These are phyloP conservation scores for Hippoglossus stenolepis DNA, from an alignment of 2,113 vertebrate species.

Conservation along the genomic window DNA sequence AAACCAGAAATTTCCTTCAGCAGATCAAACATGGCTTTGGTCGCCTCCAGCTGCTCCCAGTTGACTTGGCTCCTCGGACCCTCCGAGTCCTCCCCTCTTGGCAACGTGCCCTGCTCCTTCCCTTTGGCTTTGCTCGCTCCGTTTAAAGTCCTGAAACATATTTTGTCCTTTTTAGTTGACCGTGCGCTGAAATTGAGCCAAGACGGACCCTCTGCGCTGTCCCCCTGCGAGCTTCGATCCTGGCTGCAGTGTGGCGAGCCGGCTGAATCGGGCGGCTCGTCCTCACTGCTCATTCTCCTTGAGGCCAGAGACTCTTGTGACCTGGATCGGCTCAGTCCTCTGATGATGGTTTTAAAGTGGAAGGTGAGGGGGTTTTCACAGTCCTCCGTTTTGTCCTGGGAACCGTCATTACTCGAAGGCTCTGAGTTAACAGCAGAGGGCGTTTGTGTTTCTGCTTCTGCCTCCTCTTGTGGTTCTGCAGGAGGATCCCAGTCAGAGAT, in stretches of 20 bases:
- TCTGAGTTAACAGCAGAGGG: constrained; percentile 2
- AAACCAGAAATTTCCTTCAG: constrained; percentile 84
- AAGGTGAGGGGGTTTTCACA: constrained; percentile 57
- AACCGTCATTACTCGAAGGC: constrained; percentile 6
- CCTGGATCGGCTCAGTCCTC: constrained; percentile 51
- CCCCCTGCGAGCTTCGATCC: constrained; percentile 17
- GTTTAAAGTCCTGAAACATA: constrained; percentile 32
- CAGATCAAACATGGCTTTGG: constrained; percentile 83
- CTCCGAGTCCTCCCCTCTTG: constrained; percentile 56
- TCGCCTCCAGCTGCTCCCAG: constrained; percentile 75
- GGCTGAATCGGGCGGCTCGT: too few relatives aligned
- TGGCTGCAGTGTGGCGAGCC: constrained; percentile 4
- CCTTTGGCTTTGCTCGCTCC: constrained; percentile 48
- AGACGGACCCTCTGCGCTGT: constrained; percentile 26
- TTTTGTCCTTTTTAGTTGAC: constrained; percentile 67
- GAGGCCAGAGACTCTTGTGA: constrained; percentile 72
- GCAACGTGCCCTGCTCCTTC: constrained; percentile 55
- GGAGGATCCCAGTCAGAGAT: constrained; percentile 49
- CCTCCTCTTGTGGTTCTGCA: constrained; percentile 19
- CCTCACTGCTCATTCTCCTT: constrained; percentile 19
- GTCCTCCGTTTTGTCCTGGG: constrained; percentile 56
- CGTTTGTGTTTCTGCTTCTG: constrained; percentile 9
- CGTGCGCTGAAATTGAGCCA: constrained; percentile 19
- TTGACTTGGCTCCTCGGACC: constrained; percentile 60
- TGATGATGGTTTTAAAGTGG: constrained; percentile 67